Percentiles rank a stretch among this genome's conserved stretches.
Conservation (phyloP, 2,113 vertebrate species). For the Anolis carolinensis region DNA sequence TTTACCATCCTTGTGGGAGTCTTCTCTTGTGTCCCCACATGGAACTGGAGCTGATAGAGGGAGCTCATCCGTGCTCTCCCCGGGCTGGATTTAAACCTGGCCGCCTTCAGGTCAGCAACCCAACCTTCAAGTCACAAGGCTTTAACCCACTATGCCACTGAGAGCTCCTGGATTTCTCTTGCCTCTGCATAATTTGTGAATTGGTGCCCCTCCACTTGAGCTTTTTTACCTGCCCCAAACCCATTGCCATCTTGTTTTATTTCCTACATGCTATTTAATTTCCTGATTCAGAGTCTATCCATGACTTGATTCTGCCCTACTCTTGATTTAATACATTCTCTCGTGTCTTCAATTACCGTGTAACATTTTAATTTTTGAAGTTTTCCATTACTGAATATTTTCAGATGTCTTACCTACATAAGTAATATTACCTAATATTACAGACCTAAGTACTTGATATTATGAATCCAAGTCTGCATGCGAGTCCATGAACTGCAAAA, state of each 20-base stretch:
- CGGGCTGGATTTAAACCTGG: no score
- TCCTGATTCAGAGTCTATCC: not conserved
- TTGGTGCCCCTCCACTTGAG: not conserved
- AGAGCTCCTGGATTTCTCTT: no score
- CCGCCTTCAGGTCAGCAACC: no score
- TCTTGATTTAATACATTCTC: not conserved
- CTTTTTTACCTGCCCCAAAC: not conserved
- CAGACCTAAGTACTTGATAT: not conserved
- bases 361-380: not conserved
- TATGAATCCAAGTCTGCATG: no score
- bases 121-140: no score
- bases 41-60: no score
- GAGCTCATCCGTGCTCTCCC: no score
- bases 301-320: not conserved
- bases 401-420: constrained; percentile 12
- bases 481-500: constrained; percentile 2
- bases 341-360: not conserved
- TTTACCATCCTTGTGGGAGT: no score
- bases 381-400: not conserved
- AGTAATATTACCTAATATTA: constrained; percentile 5
- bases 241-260: not conserved
- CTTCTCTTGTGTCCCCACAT: no score
- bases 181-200: no score
- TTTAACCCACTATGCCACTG: no score
- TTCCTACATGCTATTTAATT: not conserved